Evolutionary conservation across 2,888 invertebrate species (phyloP).

Genomic region (Pteria penguin): DNA sequence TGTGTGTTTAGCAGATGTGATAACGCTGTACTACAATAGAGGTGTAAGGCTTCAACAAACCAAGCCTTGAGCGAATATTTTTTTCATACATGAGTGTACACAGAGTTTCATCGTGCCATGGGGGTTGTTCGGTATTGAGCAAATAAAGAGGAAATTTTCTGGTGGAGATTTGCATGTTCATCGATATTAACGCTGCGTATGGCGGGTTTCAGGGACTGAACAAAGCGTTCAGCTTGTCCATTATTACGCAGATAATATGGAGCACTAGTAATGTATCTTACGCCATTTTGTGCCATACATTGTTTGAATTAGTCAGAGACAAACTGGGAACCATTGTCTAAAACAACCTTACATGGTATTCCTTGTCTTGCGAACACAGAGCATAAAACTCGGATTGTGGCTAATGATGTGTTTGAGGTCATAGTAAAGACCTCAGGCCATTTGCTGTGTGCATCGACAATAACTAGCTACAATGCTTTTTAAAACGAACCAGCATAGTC

Average conservation of each 20-base stretch:
- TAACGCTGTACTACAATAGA: not conserved
- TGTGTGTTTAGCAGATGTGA: not conserved
- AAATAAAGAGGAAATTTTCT: too few species aligned
- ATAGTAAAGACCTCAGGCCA: conserved; percentile 76
- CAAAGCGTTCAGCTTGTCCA: conserved; percentile 8
- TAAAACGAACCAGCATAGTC: conserved; percentile 62
- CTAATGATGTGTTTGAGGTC: conserved; percentile 35
- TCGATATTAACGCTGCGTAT: not conserved
- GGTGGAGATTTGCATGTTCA: not conserved
- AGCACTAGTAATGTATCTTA: not conserved
- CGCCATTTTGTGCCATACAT: too few species aligned
- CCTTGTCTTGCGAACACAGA: conserved; percentile 38
- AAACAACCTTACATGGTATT: conserved; percentile 40
- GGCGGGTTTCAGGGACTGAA: not conserved
- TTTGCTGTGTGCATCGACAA: conserved; percentile 74
- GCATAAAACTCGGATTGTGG: conserved; percentile 37
- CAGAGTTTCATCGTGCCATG: too few species aligned
- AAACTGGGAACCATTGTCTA: conserved; percentile 49
- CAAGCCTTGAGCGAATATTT: not conserved
- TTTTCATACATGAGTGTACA: too few species aligned
- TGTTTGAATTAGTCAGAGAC: conserved; percentile 41
- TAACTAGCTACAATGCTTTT: conserved; percentile 64
- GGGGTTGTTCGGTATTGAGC: too few species aligned
- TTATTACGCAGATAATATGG: not conserved
- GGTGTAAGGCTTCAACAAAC: not conserved